phyloP scores from a whole-genome alignment of 37 sponge, comb jelly and placozoan species.

The Trichoplax adhaerens region DNA sequence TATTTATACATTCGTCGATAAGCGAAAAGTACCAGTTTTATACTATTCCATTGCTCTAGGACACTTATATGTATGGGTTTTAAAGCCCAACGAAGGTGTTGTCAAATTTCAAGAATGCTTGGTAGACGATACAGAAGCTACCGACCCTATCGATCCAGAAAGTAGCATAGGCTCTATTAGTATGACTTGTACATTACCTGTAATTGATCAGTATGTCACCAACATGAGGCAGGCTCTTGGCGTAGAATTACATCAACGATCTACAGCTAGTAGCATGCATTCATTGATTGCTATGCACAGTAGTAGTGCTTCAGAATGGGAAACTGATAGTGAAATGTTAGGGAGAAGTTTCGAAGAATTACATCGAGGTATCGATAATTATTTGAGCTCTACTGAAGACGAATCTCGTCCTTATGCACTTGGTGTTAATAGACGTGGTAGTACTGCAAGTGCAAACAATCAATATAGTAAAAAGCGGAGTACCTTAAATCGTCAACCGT shows the following conservation, averaged over 20 bases:
- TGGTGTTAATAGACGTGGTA: background rate
- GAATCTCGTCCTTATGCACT: background rate
- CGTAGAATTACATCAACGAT: slow-evolving; percentile 29
- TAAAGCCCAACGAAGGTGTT: slow-evolving; percentile 65
- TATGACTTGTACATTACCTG: slow-evolving; percentile 32
- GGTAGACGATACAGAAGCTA: slow-evolving; percentile 1
- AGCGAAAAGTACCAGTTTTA: slow-evolving; percentile 35
- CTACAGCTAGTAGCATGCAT: slow-evolving; percentile 21
- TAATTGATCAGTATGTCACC: slow-evolving; percentile 28
- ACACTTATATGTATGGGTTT: slow-evolving; percentile 73
- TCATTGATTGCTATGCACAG: slow-evolving; percentile 40
- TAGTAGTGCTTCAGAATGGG: slow-evolving; percentile 25
- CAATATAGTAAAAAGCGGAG: slow-evolving; percentile 4
- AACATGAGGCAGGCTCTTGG: slow-evolving; percentile 50
- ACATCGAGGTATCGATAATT: slow-evolving; percentile 11
- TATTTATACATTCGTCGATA: slow-evolving; percentile 38
- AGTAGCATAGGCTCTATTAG: slow-evolving; percentile 11
- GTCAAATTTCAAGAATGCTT: slow-evolving; percentile 55
- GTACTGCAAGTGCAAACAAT: background rate
- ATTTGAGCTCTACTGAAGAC: background rate
- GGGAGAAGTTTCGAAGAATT: background rate
- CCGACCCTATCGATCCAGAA: slow-evolving; percentile 2
- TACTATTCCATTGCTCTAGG: slow-evolving; percentile 64
- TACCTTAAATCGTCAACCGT: slow-evolving; percentile 39
- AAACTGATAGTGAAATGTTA: slow-evolving; percentile 17